Percentiles rank a stretch among this genome's conserved stretches.
phyloP scores from a whole-genome alignment of 2,888 invertebrate species.

The Drosophila merina region DNA sequence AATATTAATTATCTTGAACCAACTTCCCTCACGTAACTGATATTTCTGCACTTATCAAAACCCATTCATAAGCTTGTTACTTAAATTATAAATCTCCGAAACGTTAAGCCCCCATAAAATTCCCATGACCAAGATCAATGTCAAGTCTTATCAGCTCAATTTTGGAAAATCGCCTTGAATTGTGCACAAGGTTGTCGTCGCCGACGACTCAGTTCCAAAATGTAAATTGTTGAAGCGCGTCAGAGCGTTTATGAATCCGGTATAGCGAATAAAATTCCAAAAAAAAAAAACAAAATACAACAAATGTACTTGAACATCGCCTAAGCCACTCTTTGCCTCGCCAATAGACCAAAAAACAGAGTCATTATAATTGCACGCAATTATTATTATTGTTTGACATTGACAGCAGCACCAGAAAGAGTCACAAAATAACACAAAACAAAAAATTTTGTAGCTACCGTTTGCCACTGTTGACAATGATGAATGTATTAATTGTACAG shows the following conservation, averaged over 20 bases:
- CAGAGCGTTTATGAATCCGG: slow-evolving; percentile 64
- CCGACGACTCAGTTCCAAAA: slow-evolving; percentile 26
- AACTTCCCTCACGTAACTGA: too few relatives aligned
- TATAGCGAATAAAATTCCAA: slow-evolving; percentile 49
- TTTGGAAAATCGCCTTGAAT: slow-evolving; percentile 43
- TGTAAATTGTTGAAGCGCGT: slow-evolving; percentile 70
- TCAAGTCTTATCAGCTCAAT: slow-evolving; percentile 37
- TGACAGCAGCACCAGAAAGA: slow-evolving; percentile 46
- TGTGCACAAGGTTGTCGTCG: slow-evolving; percentile 48
- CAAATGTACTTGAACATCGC: slow-evolving; percentile 63
- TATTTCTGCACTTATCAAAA: neutral
- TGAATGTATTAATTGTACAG: slow-evolving; percentile 7
- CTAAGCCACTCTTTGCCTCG: slow-evolving; percentile 43
- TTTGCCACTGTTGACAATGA: slow-evolving; percentile 36
- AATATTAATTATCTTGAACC: too few relatives aligned
- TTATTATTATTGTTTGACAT: slow-evolving; percentile 64
- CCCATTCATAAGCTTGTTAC: neutral
- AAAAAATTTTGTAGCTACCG: slow-evolving; percentile 12
- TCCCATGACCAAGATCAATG: slow-evolving; percentile 35
- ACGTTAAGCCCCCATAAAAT: slow-evolving; percentile 1
- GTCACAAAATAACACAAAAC: slow-evolving; percentile 21
- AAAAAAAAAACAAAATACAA: slow-evolving; percentile 5
- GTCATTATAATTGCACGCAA: slow-evolving; percentile 65
- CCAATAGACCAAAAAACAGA: slow-evolving; percentile 53
- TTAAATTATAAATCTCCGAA: slow-evolving; percentile 1